Evolutionary conservation across 2,797 vertebrate genomes (phyloP).

Genomic region (Eptatretus atami): DNA sequence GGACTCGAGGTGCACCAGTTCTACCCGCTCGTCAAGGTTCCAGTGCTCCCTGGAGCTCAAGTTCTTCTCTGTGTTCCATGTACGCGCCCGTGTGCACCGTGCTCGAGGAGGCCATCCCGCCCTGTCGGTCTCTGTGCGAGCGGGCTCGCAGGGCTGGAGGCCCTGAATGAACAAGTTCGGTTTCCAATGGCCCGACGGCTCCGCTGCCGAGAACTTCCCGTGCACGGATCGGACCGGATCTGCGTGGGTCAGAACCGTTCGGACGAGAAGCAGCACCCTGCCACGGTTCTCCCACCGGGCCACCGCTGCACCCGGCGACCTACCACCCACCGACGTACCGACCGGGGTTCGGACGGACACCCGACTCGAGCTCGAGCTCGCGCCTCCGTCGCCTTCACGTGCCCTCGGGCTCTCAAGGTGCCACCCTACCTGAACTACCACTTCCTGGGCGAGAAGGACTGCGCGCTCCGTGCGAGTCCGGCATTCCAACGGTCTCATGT

Average conservation of each 20-base stretch:
- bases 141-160: slow-evolving; percentile 56
- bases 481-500: slow-evolving; percentile 51
- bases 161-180: slow-evolving; percentile 74
- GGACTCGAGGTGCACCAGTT: slow-evolving; percentile 64
- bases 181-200: slow-evolving; percentile 58
- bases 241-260: slow-evolving; percentile 79
- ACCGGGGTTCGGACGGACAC: slow-evolving; percentile 13
- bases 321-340: slow-evolving; percentile 20
- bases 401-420: slow-evolving; percentile 38
- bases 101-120: slow-evolving; percentile 43
- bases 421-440: slow-evolving; percentile 65
- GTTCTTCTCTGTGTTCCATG: slow-evolving; percentile 65
- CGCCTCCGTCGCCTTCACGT: slow-evolving; percentile 27
- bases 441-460: slow-evolving; percentile 66
- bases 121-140: slow-evolving; percentile 47
- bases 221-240: slow-evolving; percentile 54
- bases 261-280: slow-evolving; percentile 24
- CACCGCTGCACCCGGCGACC: slow-evolving; percentile 7
- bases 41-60: slow-evolving; percentile 46
- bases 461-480: slow-evolving; percentile 52
- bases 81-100: slow-evolving; percentile 60
- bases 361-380: slow-evolving; percentile 7
- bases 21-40: slow-evolving; percentile 56
- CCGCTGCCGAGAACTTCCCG: slow-evolving; percentile 48
- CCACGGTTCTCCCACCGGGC: slow-evolving; percentile 14